phyloP scores from a whole-genome alignment of 1,140 invertebrate species.

The Oryctes rhinoceros region DNA sequence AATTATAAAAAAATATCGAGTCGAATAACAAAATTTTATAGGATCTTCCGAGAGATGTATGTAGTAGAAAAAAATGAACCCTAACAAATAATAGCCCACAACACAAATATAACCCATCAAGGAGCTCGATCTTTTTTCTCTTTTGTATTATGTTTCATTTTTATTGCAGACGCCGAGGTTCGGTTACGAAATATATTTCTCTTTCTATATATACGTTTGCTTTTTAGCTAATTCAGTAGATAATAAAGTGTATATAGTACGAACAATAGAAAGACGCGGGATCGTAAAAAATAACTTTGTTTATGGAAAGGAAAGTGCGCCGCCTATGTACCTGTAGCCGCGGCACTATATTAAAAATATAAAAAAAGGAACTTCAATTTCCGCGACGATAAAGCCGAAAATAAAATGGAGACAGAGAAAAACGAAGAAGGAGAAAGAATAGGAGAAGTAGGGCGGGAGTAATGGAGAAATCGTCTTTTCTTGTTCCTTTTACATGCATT shows the following conservation, averaged over 20 bases:
- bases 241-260: background rate
- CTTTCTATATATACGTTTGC: background rate
- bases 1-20: too few species aligned
- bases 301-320: background rate
- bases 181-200: background rate
- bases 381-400: background rate
- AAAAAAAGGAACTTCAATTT: constrained; percentile 7
- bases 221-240: constrained; percentile 6
- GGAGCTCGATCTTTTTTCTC: background rate
- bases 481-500: background rate
- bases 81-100: too few species aligned
- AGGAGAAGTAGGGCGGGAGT: background rate
- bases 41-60: too few species aligned
- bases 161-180: background rate
- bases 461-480: background rate
- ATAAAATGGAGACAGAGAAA: too few species aligned
- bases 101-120: too few species aligned
- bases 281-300: constrained; percentile 13
- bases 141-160: background rate
- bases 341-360: constrained; percentile 11
- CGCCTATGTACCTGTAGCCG: background rate
- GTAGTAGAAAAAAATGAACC: too few species aligned
- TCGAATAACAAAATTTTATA: too few species aligned
- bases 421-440: background rate
- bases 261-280: background rate